phyloP scores from a whole-genome alignment of 1,140 invertebrate species.

The Drosophila leontia region DNA sequence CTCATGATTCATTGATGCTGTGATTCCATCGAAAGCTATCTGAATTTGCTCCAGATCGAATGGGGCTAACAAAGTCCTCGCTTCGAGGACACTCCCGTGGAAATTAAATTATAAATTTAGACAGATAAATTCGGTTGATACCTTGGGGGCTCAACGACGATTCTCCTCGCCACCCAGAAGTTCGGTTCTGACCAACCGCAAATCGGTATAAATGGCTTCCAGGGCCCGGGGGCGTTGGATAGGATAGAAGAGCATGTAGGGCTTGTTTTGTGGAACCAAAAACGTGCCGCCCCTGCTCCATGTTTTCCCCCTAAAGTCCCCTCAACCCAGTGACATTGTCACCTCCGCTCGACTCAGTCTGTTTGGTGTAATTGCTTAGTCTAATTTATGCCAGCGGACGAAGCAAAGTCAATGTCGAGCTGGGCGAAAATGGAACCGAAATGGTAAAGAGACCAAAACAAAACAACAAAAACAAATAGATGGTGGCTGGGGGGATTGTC shows the following conservation, averaged over 20 bases:
- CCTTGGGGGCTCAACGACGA: background rate
- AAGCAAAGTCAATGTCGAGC: slow-evolving; percentile 69
- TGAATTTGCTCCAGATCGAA: slow-evolving; percentile 31
- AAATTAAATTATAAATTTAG: slow-evolving; percentile 56
- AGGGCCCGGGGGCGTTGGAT: slow-evolving; percentile 6
- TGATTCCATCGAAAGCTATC: slow-evolving; percentile 13
- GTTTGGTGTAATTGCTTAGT: slow-evolving; percentile 65
- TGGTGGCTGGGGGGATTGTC: background rate
- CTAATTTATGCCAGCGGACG: slow-evolving; percentile 72
- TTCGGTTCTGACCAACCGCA: slow-evolving; percentile 26
- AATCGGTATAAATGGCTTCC: slow-evolving; percentile 48
- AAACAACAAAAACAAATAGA: slow-evolving; percentile 36
- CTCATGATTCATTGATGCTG: slow-evolving; percentile 40
- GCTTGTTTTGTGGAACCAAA: slow-evolving; percentile 18
- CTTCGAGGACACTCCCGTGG: slow-evolving; percentile 29
- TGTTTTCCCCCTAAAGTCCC: background rate
- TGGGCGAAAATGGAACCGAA: slow-evolving; percentile 29
- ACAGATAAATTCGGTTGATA: slow-evolving; percentile 18
- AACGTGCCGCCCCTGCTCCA: slow-evolving; percentile 16
- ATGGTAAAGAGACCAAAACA: slow-evolving; percentile 20
- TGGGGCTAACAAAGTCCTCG: slow-evolving; percentile 3
- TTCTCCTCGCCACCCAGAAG: slow-evolving; percentile 12
- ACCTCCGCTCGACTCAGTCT: slow-evolving; percentile 13
- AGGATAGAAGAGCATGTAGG: slow-evolving; percentile 7
- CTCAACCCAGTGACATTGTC: slow-evolving; percentile 31